These are phyloP conservation scores for Lithophane socia DNA, from an alignment of 2,888 invertebrate genomes.

Conservation along the genomic window DNA sequence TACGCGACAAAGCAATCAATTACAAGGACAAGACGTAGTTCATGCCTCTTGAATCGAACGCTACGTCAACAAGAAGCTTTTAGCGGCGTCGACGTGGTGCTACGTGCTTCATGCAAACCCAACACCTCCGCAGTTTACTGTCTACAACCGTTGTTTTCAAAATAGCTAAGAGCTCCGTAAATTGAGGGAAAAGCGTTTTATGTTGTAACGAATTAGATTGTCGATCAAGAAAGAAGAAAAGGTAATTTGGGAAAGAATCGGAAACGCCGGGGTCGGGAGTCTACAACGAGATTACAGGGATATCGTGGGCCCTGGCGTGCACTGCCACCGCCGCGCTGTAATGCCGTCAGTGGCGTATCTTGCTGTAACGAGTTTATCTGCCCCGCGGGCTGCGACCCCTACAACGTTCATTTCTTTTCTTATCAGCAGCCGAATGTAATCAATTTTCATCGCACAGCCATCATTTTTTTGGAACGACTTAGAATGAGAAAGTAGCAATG, in stretches of 20 bases:
- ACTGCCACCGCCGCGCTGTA: slow-evolving; percentile 72
- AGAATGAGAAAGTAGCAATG: not conserved
- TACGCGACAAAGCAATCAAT: slow-evolving; percentile 91
- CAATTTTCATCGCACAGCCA: slow-evolving; percentile 70
- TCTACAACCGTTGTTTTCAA: slow-evolving; percentile 78
- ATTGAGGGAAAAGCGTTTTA: slow-evolving; percentile 82
- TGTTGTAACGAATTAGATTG: slow-evolving; percentile 85
- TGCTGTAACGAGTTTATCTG: slow-evolving; percentile 89
- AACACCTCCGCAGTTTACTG: slow-evolving; percentile 77
- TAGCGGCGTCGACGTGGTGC: slow-evolving; percentile 83
- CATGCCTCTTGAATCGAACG: slow-evolving; percentile 87
- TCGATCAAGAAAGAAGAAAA: slow-evolving; percentile 82
- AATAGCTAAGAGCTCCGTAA: slow-evolving; percentile 70
- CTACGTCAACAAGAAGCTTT: slow-evolving; percentile 90
- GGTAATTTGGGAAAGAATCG: slow-evolving; percentile 86
- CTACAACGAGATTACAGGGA: slow-evolving; percentile 87
- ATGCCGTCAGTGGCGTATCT: slow-evolving; percentile 81
- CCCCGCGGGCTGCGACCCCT: slow-evolving; percentile 86
- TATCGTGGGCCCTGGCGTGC: slow-evolving; percentile 81
- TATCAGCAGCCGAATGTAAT: slow-evolving; percentile 84
- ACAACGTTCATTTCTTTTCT: slow-evolving; percentile 83
- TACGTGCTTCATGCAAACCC: slow-evolving; percentile 79
- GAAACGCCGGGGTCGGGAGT: slow-evolving; percentile 84
- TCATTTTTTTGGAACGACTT: slow-evolving; percentile 29
- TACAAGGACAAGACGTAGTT: slow-evolving; percentile 87